Conservation (phyloP, 2,888 invertebrate genomes). For the Dusona sp. region DNA sequence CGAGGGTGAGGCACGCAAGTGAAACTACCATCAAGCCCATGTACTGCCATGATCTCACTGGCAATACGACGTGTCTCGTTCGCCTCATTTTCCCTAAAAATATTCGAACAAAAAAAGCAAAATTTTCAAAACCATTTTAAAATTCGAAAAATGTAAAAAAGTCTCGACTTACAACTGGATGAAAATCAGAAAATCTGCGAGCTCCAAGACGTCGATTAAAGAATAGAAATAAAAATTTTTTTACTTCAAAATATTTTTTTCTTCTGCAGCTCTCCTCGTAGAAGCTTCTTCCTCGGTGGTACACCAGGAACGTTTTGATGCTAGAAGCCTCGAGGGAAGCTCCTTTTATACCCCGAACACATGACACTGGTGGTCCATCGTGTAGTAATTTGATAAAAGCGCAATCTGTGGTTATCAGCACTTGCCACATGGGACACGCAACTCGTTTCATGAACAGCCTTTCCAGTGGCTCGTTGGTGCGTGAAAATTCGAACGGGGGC, state of each 20-base stretch:
- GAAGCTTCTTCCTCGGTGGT: slow-evolving; percentile 68
- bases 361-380: slow-evolving; percentile 23
- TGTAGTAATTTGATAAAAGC: slow-evolving; percentile 80
- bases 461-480: slow-evolving; percentile 67
- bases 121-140: not conserved
- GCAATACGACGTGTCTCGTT: slow-evolving; percentile 80
- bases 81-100: slow-evolving; percentile 76
- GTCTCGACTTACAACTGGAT: slow-evolving; percentile 22
- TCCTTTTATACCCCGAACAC: slow-evolving; percentile 78
- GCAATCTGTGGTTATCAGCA: slow-evolving; percentile 83
- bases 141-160: not conserved
- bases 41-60: slow-evolving; percentile 82
- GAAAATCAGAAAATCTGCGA: slow-evolving; percentile 10
- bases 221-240: not conserved
- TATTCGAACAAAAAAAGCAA: not conserved
- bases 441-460: slow-evolving; percentile 55
- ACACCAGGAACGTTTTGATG: slow-evolving; percentile 69
- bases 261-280: slow-evolving; percentile 63
- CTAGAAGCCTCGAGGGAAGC: slow-evolving; percentile 65
- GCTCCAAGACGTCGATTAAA: not conserved
- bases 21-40: slow-evolving; percentile 81
- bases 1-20: slow-evolving; percentile 81
- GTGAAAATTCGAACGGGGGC: slow-evolving; percentile 72
- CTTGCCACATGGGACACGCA: slow-evolving; percentile 80
- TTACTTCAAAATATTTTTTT: not conserved